Percentiles rank a stretch among this genome's conserved stretches.
Conservation (phyloP, 92 coral and sea anemone genomes). For the Epizoanthus stellaris region DNA sequence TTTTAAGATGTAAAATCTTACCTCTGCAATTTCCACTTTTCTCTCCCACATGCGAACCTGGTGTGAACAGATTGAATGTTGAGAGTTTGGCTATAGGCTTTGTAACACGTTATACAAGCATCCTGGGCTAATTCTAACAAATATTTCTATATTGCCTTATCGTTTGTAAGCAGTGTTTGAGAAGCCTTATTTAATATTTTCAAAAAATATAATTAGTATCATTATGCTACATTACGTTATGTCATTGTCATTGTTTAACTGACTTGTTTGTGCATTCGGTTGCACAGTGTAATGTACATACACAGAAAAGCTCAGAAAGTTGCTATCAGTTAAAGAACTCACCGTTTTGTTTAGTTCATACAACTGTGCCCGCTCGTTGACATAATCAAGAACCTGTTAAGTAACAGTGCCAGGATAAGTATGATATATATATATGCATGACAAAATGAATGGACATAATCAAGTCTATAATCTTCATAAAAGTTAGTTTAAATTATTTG, state of each 20-base stretch:
- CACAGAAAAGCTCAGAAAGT: neutral
- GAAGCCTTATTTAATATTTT: no score
- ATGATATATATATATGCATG: no score
- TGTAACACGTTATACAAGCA: neutral
- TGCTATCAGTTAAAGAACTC: neutral
- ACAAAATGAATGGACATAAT: neutral
- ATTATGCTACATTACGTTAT: no score
- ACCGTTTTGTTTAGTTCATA: constrained; percentile 97
- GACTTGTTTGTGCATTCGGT: neutral
- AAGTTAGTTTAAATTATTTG: no score
- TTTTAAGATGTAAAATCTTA: constrained; percentile 16
- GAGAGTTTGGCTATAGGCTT: neutral
- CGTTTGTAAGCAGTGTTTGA: no score
- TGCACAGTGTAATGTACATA: neutral
- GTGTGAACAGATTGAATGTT: neutral
- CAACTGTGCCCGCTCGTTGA: constrained; percentile 93
- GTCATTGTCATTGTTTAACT: no score
- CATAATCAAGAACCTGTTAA: constrained; percentile 93
- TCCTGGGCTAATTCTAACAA: neutral
- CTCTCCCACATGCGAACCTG: constrained; percentile 97
- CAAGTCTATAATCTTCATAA: no score
- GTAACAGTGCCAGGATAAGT: neutral
- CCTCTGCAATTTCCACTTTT: constrained; percentile 98
- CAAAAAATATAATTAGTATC: no score
- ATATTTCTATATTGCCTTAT: no score